A percentile compares a stretch with the other conserved stretches of the same genome.
Evolutionary conservation across 2,888 invertebrate genomes (phyloP).

Genomic region (Synanthedon formicaeformis): DNA sequence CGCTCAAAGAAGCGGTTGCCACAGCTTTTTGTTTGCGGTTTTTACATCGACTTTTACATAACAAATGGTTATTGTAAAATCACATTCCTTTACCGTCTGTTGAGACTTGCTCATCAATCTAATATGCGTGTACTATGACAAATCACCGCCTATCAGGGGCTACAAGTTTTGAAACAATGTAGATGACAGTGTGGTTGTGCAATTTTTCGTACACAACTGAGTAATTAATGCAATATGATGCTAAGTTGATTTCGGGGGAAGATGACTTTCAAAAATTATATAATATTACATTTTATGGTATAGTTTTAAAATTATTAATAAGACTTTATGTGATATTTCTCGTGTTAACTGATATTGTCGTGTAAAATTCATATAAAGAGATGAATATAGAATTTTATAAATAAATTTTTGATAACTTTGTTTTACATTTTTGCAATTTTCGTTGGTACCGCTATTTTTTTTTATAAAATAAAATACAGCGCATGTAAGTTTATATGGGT

Average conservation of each 20-base stretch:
- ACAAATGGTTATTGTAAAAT: conserved; percentile 21
- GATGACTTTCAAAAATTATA: background rate
- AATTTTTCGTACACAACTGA: conserved; percentile 2
- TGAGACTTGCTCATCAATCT: conserved; percentile 24
- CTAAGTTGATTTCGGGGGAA: background rate
- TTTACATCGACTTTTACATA: conserved; percentile 17
- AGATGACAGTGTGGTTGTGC: conserved; percentile 11
- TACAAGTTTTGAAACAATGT: conserved; percentile 14
- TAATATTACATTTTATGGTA: no score
- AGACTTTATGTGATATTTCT: no score
- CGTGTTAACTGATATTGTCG: no score
- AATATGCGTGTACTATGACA: conserved; percentile 26
- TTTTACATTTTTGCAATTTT: no score
- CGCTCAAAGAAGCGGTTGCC: conserved; percentile 4
- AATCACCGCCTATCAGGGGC: conserved; percentile 19
- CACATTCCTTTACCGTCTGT: conserved; percentile 16
- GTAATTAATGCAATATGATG: conserved; percentile 31
- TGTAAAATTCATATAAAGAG: no score
- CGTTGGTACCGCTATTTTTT: no score
- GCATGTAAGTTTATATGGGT: no score
- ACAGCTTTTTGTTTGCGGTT: conserved; percentile 13
- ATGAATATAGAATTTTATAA: no score
- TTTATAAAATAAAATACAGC: no score
- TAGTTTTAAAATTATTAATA: no score
- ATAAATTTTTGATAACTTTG: no score